Percentiles rank a stretch among this genome's conserved stretches.
phyloP scores from a whole-genome alignment of 2,888 invertebrate genomes.

The Apantesis nais region DNA sequence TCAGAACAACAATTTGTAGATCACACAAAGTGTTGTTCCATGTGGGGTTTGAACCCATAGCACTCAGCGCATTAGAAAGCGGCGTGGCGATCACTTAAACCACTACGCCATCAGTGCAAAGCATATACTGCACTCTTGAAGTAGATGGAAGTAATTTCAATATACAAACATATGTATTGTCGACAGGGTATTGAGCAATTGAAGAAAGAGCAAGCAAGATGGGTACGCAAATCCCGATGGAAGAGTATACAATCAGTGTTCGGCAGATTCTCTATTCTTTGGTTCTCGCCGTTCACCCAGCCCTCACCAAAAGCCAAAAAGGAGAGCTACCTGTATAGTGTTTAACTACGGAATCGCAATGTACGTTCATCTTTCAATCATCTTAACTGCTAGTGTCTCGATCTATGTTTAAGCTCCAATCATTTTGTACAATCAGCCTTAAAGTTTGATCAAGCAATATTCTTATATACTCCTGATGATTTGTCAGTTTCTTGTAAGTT shows the following conservation, averaged over 20 bases:
- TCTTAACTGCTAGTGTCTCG: slow-evolving; percentile 41
- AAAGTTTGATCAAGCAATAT: slow-evolving; percentile 50
- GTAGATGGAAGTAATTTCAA: not conserved
- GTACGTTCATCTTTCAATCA: slow-evolving; percentile 22
- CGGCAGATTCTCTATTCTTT: slow-evolving; percentile 96
- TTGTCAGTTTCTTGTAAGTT: slow-evolving; percentile 21
- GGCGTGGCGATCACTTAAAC: too few species aligned
- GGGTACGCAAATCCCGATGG: slow-evolving; percentile 97
- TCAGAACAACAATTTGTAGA: too few species aligned
- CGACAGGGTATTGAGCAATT: slow-evolving; percentile 97
- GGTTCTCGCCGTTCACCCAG: slow-evolving; percentile 97
- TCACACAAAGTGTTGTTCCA: too few species aligned
- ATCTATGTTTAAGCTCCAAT: slow-evolving; percentile 34
- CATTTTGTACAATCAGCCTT: slow-evolving; percentile 22
- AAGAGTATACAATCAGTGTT: slow-evolving; percentile 98
- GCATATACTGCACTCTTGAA: too few species aligned
- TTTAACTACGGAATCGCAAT: slow-evolving; percentile 78
- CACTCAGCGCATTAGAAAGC: too few species aligned
- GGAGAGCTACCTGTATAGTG: slow-evolving; percentile 93
- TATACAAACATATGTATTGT: slow-evolving; percentile 14
- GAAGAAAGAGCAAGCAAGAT: slow-evolving; percentile 97
- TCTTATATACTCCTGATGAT: slow-evolving; percentile 36
- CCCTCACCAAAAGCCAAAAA: slow-evolving; percentile 92
- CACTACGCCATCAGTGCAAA: too few species aligned
- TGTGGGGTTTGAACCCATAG: too few species aligned